Percentiles rank a stretch among this genome's conserved stretches.
Evolutionary conservation across 2,113 vertebrate species (phyloP).

Genomic region (Asarcornis scutulata): DNA sequence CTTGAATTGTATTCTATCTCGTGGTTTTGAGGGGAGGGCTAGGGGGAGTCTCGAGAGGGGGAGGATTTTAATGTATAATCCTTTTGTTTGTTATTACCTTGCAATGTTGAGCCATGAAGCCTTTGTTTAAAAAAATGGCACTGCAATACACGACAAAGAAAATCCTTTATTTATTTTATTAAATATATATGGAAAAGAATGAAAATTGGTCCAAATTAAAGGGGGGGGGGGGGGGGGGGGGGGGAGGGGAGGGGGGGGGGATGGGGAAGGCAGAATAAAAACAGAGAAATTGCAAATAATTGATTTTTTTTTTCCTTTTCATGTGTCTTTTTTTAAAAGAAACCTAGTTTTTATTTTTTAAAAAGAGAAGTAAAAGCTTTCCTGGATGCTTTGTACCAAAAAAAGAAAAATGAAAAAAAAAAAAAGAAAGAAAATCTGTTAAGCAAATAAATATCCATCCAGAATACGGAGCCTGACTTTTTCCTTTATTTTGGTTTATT

Average conservation of each 20-base stretch:
- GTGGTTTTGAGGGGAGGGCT: constrained; percentile 81
- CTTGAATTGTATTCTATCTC: constrained; percentile 82
- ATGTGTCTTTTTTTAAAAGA: constrained; percentile 84
- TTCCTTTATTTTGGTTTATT: constrained; percentile 40
- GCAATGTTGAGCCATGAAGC: constrained; percentile 95
- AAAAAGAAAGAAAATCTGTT: constrained; percentile 44
- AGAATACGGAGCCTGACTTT: constrained; percentile 59
- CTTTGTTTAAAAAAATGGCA: constrained; percentile 82
- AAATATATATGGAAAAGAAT: constrained; percentile 84
- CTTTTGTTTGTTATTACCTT: constrained; percentile 93
- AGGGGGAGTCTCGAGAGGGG: constrained; percentile 44
- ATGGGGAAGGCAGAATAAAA: constrained; percentile 77
- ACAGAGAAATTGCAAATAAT: constrained; percentile 55
- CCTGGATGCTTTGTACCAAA: constrained; percentile 94
- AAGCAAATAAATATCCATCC: constrained; percentile 70
- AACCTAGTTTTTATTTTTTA: constrained; percentile 88
- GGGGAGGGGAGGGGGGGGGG: constrained; percentile 72
- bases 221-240: background rate
- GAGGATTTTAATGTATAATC: constrained; percentile 83
- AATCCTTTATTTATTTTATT: constrained; percentile 95
- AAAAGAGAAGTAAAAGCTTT: constrained; percentile 83
- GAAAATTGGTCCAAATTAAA: constrained; percentile 86
- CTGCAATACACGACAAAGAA: constrained; percentile 77
- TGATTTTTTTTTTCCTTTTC: constrained; percentile 52
- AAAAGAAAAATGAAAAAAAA: constrained; percentile 42